Percentiles rank a stretch among this genome's conserved stretches.
Evolutionary conservation across 2,888 invertebrate species (phyloP).

Genomic region (Atrina japonica): DNA sequence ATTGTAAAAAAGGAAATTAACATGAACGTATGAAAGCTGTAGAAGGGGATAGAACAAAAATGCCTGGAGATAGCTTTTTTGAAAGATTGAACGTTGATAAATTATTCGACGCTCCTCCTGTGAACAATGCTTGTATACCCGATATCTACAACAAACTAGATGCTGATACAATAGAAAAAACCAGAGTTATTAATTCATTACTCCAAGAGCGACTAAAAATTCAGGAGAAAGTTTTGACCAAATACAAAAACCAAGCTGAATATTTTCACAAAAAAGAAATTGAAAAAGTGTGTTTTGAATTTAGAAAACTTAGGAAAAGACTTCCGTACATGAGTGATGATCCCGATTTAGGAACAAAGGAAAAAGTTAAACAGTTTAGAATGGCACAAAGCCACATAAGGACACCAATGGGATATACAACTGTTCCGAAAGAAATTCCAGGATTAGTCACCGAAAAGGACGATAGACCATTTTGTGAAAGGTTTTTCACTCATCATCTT

Average conservation of each 20-base stretch:
- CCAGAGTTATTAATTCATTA: constrained; percentile 64
- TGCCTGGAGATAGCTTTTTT: constrained; percentile 18
- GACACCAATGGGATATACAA: constrained; percentile 46
- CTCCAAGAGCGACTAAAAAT: constrained; percentile 55
- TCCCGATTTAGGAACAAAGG: constrained; percentile 53
- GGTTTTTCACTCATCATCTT: constrained; percentile 68
- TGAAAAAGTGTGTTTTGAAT: constrained; percentile 54
- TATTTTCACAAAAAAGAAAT: constrained; percentile 51
- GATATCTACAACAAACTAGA: constrained; percentile 71
- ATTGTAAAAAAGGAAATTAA: no score
- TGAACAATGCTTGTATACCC: constrained; percentile 69
- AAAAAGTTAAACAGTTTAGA: constrained; percentile 26
- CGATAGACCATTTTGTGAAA: constrained; percentile 65
- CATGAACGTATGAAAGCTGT: no score
- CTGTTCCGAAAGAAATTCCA: constrained; percentile 52
- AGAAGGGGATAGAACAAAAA: no score
- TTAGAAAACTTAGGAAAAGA: constrained; percentile 54
- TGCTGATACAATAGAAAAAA: constrained; percentile 66
- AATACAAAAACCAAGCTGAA: constrained; percentile 60
- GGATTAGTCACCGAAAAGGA: constrained; percentile 59
- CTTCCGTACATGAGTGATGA: constrained; percentile 63
- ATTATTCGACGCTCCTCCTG: constrained; percentile 56
- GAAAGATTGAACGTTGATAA: constrained; percentile 12
- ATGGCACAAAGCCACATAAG: constrained; percentile 27
- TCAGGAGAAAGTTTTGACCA: constrained; percentile 62